Conservation (phyloP, 2,888 invertebrate genomes). For the Parnassius glacialis region DNA sequence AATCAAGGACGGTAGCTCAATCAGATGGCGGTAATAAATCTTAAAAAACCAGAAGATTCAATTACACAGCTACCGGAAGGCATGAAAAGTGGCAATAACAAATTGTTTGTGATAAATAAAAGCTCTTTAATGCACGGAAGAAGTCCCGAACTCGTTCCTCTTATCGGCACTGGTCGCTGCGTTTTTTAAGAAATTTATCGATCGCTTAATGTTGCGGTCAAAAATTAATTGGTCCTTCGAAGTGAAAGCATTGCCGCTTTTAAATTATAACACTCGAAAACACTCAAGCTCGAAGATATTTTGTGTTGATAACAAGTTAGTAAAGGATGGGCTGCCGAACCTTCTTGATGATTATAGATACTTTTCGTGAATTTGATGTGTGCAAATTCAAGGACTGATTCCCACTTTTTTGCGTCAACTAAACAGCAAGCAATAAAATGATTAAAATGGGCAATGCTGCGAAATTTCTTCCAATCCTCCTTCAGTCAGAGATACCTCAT, state of each 20-base stretch:
- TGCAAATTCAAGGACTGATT: too few relatives aligned
- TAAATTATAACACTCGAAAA: constrained; percentile 63
- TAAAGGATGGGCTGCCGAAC: constrained; percentile 4
- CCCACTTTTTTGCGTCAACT: too few relatives aligned
- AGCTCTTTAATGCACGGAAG: constrained; percentile 67
- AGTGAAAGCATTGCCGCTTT: constrained; percentile 67
- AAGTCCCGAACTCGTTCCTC: constrained; percentile 56
- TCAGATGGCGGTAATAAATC: constrained; percentile 66
- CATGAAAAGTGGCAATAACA: constrained; percentile 74
- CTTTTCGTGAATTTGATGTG: background rate
- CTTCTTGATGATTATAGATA: constrained; percentile 4
- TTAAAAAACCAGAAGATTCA: constrained; percentile 77
- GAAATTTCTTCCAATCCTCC: too few relatives aligned
- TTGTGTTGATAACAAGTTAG: constrained; percentile 9
- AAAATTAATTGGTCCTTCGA: constrained; percentile 67
- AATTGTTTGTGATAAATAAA: constrained; percentile 79
- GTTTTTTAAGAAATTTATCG: constrained; percentile 68
- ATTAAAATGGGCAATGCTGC: too few relatives aligned
- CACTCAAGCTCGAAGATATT: constrained; percentile 48
- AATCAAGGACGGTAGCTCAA: constrained; percentile 74
- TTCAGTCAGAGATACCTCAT: too few relatives aligned
- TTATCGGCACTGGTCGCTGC: constrained; percentile 51
- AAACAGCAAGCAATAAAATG: too few relatives aligned
- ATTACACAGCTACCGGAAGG: constrained; percentile 77
- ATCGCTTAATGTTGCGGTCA: constrained; percentile 67